phyloP scores from a whole-genome alignment of 2,797 vertebrate genomes.

The Kryptolebias ocellatus region DNA sequence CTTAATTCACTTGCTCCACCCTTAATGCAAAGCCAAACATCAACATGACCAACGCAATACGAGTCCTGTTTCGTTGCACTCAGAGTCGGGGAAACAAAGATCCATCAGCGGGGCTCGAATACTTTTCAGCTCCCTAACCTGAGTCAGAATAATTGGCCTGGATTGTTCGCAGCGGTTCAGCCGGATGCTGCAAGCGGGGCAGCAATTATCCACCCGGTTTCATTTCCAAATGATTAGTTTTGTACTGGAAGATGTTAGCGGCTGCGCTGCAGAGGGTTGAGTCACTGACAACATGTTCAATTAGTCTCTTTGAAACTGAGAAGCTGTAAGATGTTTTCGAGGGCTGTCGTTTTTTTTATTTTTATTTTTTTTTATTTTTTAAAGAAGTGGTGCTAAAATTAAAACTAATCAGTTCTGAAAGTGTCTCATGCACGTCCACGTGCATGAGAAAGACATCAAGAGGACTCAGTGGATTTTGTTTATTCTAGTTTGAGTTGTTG shows the following conservation, averaged over 20 bases:
- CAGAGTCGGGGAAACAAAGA: slow-evolving; percentile 26
- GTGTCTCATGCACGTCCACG: not conserved
- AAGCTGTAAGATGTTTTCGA: slow-evolving; percentile 8
- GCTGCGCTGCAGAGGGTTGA: slow-evolving; percentile 12
- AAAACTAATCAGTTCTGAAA: not conserved
- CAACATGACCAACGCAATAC: slow-evolving; percentile 23
- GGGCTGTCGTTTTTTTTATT: not conserved
- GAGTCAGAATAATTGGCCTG: slow-evolving; percentile 51
- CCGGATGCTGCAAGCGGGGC: slow-evolving; percentile 26
- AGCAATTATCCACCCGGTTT: slow-evolving; percentile 45
- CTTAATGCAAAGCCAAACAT: slow-evolving; percentile 8
- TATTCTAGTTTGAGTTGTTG: not conserved
- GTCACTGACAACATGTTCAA: slow-evolving; percentile 10
- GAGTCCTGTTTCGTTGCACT: slow-evolving; percentile 5
- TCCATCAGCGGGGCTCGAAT: slow-evolving; percentile 23
- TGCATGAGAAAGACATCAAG: not conserved
- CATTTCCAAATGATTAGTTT: slow-evolving; percentile 39
- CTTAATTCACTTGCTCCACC: slow-evolving; percentile 41
- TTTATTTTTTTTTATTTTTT: too few species aligned
- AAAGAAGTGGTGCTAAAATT: not conserved
- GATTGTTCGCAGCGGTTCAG: slow-evolving; percentile 42
- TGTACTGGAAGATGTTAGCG: slow-evolving; percentile 17
- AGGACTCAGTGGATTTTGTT: not conserved
- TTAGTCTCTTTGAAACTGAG: slow-evolving; percentile 10
- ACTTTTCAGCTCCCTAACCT: slow-evolving; percentile 9